These are phyloP conservation scores for Nephrotoma appendiculata DNA, from an alignment of 2,888 invertebrate species.

Conservation along the genomic window DNA sequence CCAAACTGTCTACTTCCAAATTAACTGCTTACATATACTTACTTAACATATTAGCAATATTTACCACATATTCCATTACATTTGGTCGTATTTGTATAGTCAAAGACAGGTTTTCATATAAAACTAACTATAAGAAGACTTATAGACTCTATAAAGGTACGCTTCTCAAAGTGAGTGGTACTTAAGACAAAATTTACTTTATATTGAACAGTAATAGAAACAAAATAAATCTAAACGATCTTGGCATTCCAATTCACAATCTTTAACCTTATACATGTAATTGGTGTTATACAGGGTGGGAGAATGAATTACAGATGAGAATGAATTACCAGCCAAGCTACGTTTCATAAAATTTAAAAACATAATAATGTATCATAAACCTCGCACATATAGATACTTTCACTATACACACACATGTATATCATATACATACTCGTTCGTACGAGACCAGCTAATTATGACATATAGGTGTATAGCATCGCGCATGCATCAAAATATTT, in stretches of 20 bases:
- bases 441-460: too few relatives aligned
- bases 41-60: too few relatives aligned
- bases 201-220: not conserved
- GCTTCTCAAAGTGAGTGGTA: not conserved
- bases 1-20: too few relatives aligned
- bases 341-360: not conserved
- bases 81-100: too few relatives aligned
- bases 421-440: not conserved
- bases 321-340: not conserved
- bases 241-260: not conserved
- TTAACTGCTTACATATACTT: too few relatives aligned
- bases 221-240: not conserved
- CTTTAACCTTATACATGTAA: not conserved
- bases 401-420: not conserved
- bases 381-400: not conserved
- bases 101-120: too few relatives aligned
- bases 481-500: not conserved
- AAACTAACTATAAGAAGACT: too few relatives aligned
- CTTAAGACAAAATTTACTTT: not conserved
- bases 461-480: not conserved
- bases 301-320: not conserved
- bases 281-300: too few relatives aligned
- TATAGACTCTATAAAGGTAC: too few relatives aligned
- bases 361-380: not conserved
- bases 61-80: too few relatives aligned